Evolutionary conservation across 2,888 invertebrate species (phyloP).

Genomic region (Phlogophora meticulosa): DNA sequence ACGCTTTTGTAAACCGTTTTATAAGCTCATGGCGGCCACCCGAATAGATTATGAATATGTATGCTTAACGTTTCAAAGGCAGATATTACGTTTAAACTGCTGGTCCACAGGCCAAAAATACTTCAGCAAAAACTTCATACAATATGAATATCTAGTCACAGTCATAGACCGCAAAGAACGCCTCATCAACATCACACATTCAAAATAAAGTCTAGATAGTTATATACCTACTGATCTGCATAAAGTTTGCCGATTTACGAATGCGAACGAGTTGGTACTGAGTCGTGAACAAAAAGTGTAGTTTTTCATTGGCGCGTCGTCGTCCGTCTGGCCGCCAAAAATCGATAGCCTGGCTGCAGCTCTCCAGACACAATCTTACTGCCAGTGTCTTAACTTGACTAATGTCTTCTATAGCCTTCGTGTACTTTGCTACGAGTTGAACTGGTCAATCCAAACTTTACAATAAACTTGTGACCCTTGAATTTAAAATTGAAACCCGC

Average conservation of each 20-base stretch:
- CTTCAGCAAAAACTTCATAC: background rate
- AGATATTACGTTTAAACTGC: constrained; percentile 11
- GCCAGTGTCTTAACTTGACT: constrained; percentile 61
- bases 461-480: constrained; percentile 1
- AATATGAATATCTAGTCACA: background rate
- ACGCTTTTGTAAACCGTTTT: constrained; percentile 71
- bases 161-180: constrained; percentile 6
- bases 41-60: constrained; percentile 52
- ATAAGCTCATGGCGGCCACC: constrained; percentile 53
- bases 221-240: constrained; percentile 57
- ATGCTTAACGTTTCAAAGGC: constrained; percentile 15
- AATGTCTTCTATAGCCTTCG: constrained; percentile 56
- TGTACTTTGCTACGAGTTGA: constrained; percentile 32
- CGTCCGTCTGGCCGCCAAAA: constrained; percentile 79
- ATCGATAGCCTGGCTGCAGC: constrained; percentile 83
- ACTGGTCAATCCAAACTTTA: constrained; percentile 39
- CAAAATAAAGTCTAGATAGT: constrained; percentile 48
- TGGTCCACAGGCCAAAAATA: background rate
- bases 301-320: constrained; percentile 85
- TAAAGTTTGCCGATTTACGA: constrained; percentile 70
- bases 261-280: constrained; percentile 70
- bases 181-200: constrained; percentile 50
- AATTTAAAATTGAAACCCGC: constrained; percentile 11
- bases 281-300: constrained; percentile 80
- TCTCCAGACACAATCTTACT: constrained; percentile 71